Conservation (phyloP, 2,888 invertebrate species). For the Drosophila stalkeri region DNA sequence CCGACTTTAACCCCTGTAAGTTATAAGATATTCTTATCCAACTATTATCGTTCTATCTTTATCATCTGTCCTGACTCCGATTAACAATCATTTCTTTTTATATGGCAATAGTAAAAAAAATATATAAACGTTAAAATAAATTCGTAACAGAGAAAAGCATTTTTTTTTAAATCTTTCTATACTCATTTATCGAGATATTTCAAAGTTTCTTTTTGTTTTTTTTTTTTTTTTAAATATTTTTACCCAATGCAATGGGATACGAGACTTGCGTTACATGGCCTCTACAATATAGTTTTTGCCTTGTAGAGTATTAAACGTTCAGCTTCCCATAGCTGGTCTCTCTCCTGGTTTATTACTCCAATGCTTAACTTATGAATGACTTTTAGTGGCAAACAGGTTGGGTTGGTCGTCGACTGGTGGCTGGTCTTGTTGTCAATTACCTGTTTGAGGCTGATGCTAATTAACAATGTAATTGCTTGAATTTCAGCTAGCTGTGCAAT, state of each 20-base stretch:
- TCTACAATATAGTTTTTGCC: neutral
- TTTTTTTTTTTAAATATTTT: too few relatives aligned
- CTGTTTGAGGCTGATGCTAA: conserved; percentile 67
- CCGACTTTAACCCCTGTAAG: too few relatives aligned
- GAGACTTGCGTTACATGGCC: too few relatives aligned
- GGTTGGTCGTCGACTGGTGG: conserved; percentile 24
- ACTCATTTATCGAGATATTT: too few relatives aligned
- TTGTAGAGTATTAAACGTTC: neutral
- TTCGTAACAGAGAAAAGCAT: too few relatives aligned
- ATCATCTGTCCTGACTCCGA: neutral
- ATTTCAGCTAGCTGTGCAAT: conserved; percentile 26
- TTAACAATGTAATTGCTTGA: conserved; percentile 64
- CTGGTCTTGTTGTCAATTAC: conserved; percentile 46
- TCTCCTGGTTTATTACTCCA: conserved; percentile 18
- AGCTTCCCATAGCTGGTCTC: neutral
- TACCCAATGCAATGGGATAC: too few relatives aligned
- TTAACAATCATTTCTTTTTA: too few relatives aligned
- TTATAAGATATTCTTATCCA: neutral
- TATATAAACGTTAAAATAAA: too few relatives aligned
- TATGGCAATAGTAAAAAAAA: too few relatives aligned
- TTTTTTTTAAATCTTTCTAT: too few relatives aligned
- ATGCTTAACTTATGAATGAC: conserved; percentile 69
- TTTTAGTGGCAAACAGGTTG: conserved; percentile 56
- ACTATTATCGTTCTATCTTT: neutral
- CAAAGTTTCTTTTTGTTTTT: too few relatives aligned